Percentiles rank a stretch among this genome's conserved stretches.
These are phyloP conservation scores for Meriones unguiculatus DNA, from an alignment of 2,113 vertebrate species.

Conservation along the genomic window DNA sequence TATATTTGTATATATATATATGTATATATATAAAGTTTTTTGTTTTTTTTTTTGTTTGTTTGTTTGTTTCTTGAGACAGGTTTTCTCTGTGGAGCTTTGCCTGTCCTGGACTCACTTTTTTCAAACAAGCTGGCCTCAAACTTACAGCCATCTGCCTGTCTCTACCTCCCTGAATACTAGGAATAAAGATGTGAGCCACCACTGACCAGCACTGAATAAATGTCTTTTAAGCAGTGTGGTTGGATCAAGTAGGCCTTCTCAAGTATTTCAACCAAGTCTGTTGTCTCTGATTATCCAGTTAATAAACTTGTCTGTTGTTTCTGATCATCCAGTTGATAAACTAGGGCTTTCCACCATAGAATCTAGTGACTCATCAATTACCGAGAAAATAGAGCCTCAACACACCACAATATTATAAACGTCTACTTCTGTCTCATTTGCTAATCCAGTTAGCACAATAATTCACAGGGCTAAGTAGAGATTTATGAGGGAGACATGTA, in stretches of 20 bases:
- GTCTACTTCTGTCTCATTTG: not conserved
- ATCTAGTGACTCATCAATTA: not conserved
- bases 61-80: no score
- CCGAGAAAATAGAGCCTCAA: not conserved
- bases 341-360: not conserved
- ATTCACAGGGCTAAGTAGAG: not conserved
- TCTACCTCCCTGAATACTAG: no score
- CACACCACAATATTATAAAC: not conserved
- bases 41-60: no score
- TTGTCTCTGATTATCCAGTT: not conserved
- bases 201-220: not conserved
- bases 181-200: no score
- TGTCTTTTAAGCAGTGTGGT: not conserved
- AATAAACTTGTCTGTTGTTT: not conserved
- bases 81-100: no score
- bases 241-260: not conserved
- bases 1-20: no score
- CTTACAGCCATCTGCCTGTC: no score
- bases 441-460: not conserved
- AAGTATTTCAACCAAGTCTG: not conserved
- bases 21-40: no score
- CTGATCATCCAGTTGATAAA: not conserved
- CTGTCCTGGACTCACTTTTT: no score
- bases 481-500: not conserved
- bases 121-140: no score